phyloP scores from a whole-genome alignment of 2,113 vertebrate genomes.

The Cyprinodon brontotheroides region DNA sequence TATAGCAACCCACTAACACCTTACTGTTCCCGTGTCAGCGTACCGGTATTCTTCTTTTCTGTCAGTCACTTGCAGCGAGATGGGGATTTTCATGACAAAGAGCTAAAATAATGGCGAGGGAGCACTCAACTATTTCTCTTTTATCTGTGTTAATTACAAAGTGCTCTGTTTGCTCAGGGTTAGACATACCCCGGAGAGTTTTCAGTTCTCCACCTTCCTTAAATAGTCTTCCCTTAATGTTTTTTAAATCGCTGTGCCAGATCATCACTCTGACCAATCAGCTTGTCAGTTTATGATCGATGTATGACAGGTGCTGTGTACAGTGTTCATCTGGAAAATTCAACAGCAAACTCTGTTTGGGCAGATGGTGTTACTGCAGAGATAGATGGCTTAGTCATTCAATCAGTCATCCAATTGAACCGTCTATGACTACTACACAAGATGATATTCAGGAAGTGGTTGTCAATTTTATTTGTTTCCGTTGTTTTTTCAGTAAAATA shows the following conservation, averaged over 20 bases:
- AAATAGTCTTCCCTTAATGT: conserved; percentile 14
- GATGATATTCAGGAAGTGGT: not conserved
- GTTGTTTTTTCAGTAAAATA: not conserved
- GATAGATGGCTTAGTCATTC: not conserved
- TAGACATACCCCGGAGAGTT: conserved; percentile 18
- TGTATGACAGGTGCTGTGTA: conserved; percentile 9
- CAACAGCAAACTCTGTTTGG: not conserved
- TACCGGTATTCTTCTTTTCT: conserved; percentile 47
- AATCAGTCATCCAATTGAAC: not conserved
- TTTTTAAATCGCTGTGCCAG: conserved; percentile 10
- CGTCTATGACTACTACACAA: not conserved
- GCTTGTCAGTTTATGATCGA: conserved; percentile 17
- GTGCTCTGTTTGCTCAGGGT: not conserved
- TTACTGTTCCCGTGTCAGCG: conserved; percentile 36
- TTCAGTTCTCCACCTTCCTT: conserved; percentile 49
- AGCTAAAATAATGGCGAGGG: conserved; percentile 21
- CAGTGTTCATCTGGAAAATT: not conserved
- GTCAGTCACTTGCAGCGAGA: conserved; percentile 39
- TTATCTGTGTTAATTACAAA: conserved; percentile 41
- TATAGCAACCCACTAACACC: conserved; percentile 53
- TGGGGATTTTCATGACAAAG: conserved; percentile 33
- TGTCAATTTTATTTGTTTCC: not conserved
- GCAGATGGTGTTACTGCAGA: not conserved
- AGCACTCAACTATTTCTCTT: conserved; percentile 24
- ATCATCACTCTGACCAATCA: conserved; percentile 1